Percentiles rank a stretch among this genome's conserved stretches.
These are phyloP conservation scores for Phocides pigmalion DNA, from an alignment of 1,140 invertebrate genomes.

Conservation along the genomic window DNA sequence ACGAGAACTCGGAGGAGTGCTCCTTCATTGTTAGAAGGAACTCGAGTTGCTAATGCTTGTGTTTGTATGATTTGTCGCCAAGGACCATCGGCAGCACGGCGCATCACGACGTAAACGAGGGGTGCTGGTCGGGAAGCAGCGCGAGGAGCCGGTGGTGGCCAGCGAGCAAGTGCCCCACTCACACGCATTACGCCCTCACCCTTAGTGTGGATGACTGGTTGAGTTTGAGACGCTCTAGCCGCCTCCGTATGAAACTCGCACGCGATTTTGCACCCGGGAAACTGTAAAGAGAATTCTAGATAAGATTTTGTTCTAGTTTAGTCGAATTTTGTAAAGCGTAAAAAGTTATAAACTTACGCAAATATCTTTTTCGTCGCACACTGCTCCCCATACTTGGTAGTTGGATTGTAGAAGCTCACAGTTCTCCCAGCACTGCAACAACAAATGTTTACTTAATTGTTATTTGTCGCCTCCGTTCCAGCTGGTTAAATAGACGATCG, in stretches of 20 bases:
- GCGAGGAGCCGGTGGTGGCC: constrained; percentile 84
- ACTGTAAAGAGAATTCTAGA: constrained; percentile 82
- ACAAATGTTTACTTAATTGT: constrained; percentile 55
- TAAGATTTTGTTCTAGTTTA: neutral
- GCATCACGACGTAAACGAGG: constrained; percentile 88
- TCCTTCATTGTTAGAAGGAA: constrained; percentile 85
- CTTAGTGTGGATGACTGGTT: constrained; percentile 87
- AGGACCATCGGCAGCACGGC: constrained; percentile 84
- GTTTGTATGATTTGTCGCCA: constrained; percentile 88
- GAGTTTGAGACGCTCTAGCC: constrained; percentile 84
- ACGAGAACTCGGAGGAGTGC: constrained; percentile 87
- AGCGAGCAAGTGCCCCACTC: constrained; percentile 84
- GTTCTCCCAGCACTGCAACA: constrained; percentile 92
- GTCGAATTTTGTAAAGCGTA: neutral
- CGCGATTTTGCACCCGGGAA: constrained; percentile 87
- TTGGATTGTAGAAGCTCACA: constrained; percentile 90
- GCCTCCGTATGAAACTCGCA: constrained; percentile 87
- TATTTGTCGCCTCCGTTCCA: constrained; percentile 30
- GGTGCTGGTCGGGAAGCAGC: constrained; percentile 81
- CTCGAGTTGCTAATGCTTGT: constrained; percentile 84
- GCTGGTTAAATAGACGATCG: constrained; percentile 31
- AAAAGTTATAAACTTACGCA: constrained; percentile 85
- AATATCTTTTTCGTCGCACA: constrained; percentile 88
- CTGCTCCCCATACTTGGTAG: constrained; percentile 88
- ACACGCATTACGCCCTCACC: constrained; percentile 86